These are phyloP conservation scores for Melanotaenia duboulayi DNA, from an alignment of 2,113 vertebrate genomes.

Conservation along the genomic window DNA sequence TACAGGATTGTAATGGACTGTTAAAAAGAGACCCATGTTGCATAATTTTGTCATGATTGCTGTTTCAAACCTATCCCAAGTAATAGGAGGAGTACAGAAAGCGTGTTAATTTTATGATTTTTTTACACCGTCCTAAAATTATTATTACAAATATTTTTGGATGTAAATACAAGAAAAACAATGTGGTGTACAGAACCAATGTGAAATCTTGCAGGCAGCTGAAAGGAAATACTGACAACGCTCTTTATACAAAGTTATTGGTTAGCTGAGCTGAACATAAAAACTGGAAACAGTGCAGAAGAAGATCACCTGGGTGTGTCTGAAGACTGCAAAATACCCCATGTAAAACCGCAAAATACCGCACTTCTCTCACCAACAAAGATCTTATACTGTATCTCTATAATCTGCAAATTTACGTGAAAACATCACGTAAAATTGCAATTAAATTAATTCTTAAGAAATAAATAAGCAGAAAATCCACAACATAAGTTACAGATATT, in stretches of 20 bases:
- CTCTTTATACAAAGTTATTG: background rate
- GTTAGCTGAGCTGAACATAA: constrained; percentile 9
- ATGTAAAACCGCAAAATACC: no score
- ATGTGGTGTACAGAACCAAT: background rate
- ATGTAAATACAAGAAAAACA: background rate
- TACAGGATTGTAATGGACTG: constrained; percentile 56
- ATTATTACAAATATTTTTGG: background rate
- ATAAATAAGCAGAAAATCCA: background rate
- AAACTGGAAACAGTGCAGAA: constrained; percentile 2
- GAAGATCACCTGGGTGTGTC: background rate
- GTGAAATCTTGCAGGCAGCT: background rate
- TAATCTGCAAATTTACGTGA: background rate
- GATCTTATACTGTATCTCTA: background rate
- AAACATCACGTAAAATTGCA: background rate
- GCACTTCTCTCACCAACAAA: background rate
- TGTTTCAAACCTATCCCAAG: constrained; percentile 38
- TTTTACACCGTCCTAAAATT: background rate
- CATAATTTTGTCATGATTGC: constrained; percentile 60
- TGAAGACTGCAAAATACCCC: background rate
- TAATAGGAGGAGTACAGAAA: constrained; percentile 9
- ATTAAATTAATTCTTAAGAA: no score
- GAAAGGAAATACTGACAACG: background rate
- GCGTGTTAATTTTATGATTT: background rate
- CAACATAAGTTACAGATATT: background rate
- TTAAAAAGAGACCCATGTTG: constrained; percentile 33